Evolutionary conservation across 1,140 invertebrate genomes (phyloP).

Genomic region (Caenorhabditis latens): DNA sequence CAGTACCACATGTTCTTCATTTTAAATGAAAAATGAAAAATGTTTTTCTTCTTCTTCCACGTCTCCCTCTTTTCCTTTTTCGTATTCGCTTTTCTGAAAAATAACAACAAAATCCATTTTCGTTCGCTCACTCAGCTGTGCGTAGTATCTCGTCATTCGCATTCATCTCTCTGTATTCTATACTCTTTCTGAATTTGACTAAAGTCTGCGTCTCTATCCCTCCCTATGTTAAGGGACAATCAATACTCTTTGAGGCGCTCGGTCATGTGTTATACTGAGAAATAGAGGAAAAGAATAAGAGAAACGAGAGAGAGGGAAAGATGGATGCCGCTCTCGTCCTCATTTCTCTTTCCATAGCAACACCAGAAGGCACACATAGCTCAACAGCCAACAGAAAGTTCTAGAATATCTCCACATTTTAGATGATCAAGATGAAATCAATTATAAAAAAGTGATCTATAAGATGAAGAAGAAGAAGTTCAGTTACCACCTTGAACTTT

Average conservation of each 20-base stretch:
- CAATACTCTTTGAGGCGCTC: neutral
- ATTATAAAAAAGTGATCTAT: too few relatives aligned
- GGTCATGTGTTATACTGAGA: slow-evolving; percentile 42
- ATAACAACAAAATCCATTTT: neutral
- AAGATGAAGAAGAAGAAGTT: neutral
- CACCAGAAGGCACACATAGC: slow-evolving; percentile 2
- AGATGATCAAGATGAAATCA: neutral
- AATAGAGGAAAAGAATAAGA: neutral
- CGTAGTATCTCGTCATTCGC: neutral
- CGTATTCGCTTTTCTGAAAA: neutral
- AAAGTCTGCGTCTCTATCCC: neutral
- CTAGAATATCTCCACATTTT: neutral
- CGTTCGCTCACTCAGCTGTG: neutral
- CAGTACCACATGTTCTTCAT: neutral
- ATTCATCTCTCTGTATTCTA: neutral
- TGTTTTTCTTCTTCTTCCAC: neutral
- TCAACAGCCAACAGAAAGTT: neutral
- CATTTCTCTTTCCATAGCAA: slow-evolving; percentile 30
- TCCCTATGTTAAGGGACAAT: neutral
- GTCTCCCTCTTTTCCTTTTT: neutral
- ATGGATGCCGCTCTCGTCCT: neutral
- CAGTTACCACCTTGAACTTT: slow-evolving; percentile 38
- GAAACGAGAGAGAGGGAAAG: neutral
- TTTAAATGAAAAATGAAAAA: neutral
- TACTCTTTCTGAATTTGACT: neutral